Base-by-base conservation (phyloP, 2,797 vertebrate species). In the Gastrophryne carolinensis region DNA sequence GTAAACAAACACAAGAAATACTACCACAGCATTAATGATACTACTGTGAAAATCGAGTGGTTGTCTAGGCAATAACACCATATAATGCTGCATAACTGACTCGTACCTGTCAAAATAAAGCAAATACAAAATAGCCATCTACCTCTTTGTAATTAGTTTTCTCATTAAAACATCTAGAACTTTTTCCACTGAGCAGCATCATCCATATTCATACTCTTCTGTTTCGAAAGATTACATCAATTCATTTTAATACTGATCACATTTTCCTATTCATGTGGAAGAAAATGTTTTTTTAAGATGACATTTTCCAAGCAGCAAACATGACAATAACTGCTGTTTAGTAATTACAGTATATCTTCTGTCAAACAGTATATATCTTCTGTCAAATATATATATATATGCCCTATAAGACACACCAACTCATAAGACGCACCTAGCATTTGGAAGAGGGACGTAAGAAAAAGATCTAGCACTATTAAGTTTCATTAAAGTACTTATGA, bases 401-500 rank as follows among this genome's bases (percentile, higher is more conserved):
- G n/a, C n/a, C n/a, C n/a, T n/a, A n/a, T n/a, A n/a, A n/a, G n/a
- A n/a, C n/a, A n/a, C n/a, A n/a, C n/a, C n/a, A n/a, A n/a, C n/a
- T n/a, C n/a, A n/a, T n/a, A n/a, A n/a, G n/a, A n/a, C n/a, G n/a
- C n/a, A n/a, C n/a, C n/a, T n/a, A n/a, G n/a, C n/a, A n/a, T n/a
- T n/a, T n/a, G n/a, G n/a, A n/a, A n/a, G n/a, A n/a, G n/a, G n/a
- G n/a, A n/a, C n/a, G n/a, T n/a, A n/a, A n/a, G n/a, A n/a, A n/a
- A n/a, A n/a, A n/a, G n/a, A n/a, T 37, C 35, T 65, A 56, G 58
- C 65, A 74, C 61, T 35, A 32, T 35, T 66, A 32, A 32, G 26
- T 65, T 74, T 74, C 61, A 61, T 52, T 66, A 23, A 32, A 62
- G 72, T 67, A 75, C 58, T 67, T 56, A 60, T 75, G 53, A 66